phyloP scores from a whole-genome alignment of 2,797 vertebrate genomes.

The Catostomus latipinnis region DNA sequence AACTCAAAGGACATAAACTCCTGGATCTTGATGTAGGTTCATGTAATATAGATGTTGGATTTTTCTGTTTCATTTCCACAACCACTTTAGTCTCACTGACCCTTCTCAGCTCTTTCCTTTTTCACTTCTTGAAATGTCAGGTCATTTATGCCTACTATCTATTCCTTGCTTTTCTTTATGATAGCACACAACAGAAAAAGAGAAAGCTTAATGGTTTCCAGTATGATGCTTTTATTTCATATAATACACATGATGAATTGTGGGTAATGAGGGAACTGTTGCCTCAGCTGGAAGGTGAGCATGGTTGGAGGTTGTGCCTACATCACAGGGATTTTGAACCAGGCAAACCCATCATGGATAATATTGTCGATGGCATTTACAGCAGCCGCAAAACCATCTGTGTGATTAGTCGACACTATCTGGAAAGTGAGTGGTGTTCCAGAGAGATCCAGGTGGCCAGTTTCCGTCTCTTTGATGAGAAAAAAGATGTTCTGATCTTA shows the following conservation, averaged over 20 bases:
- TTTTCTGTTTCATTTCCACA: conserved; percentile 64
- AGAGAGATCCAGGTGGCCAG: conserved; percentile 76
- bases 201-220: conserved; percentile 48
- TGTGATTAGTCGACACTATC: conserved; percentile 72
- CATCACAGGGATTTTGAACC: conserved; percentile 71
- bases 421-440: conserved; percentile 80
- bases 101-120: conserved; percentile 61
- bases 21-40: conserved; percentile 57
- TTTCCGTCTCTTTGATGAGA: conserved; percentile 63
- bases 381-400: conserved; percentile 78
- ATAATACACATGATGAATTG: conserved; percentile 73
- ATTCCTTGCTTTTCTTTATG: conserved; percentile 65
- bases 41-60: conserved; percentile 55
- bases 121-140: conserved; percentile 71
- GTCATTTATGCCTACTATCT: conserved; percentile 73
- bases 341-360: conserved; percentile 75
- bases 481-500: conserved; percentile 64
- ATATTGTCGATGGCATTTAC: conserved; percentile 75
- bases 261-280: conserved; percentile 73
- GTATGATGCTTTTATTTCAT: conserved; percentile 80
- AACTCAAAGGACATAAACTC: conserved; percentile 57
- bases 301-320: conserved; percentile 70
- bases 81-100: conserved; percentile 44
- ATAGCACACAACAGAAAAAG: conserved; percentile 56
- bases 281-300: conserved; percentile 73